Base-by-base conservation (phyloP, 2,113 vertebrate genomes). In the Catharus bicknelli region DNA sequence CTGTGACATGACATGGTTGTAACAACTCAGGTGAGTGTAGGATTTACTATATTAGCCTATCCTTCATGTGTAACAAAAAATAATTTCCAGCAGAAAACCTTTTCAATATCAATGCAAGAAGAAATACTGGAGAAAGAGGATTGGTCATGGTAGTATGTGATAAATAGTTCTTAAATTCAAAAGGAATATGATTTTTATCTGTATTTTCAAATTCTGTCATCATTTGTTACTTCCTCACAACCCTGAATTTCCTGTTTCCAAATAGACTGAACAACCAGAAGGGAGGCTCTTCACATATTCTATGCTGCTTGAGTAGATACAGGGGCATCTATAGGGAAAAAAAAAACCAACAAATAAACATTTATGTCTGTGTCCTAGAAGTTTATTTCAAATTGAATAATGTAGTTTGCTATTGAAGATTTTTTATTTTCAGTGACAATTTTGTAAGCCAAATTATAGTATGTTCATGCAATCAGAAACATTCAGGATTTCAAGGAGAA, bases 391-490 rank as follows among this genome's bases (percentile, higher is more conserved):
- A 78, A 51, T 36, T 77, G 34, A 69, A 86, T 78, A 78, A 76
- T 9, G 2, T 30, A 30, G 13, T 54, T 92, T 79, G 10, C n/a
- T 76, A 12, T 43, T 32, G 21, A 17, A 78, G 11, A 86, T 81
- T 90, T 83, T 89, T 90, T 92, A 32, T 67, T 59, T 93, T 48
- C 69, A 88, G 9, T 90, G 74, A 74, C 90, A 94, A 32, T 76
- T 95, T 90, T 69, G 50, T 29, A 81, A 57, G 25, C 25, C 83
- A 91, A 94, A 91, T 96, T 86, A 88, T 9, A 86, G 26, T 58
- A 88, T 68, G 48, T 20, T 51, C 43, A 40, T 86, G 63, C n/a
- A 95, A 94, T 94, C 76, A 93, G 68, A 48, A 94, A 54, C 45
- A 74, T 83, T 87, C 51, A 73, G 18, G 10, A 58, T 91, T 92